Base-by-base conservation (phyloP, 2,113 vertebrate genomes). In the Chitala chitala region DNA sequence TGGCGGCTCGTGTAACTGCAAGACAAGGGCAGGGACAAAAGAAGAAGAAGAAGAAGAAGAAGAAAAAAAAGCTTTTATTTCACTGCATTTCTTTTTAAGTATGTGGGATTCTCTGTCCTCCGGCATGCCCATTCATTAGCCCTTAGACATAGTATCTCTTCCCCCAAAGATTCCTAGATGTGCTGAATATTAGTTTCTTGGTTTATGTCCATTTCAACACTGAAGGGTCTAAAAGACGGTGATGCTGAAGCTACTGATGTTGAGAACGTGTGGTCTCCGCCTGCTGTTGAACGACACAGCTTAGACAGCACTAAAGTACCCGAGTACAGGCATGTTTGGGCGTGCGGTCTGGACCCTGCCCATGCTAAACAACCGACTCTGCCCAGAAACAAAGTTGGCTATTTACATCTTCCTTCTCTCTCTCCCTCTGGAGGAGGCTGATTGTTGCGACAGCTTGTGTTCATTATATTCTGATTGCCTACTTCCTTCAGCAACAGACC, bases 1-100 rank as follows among this genome's bases (percentile, higher is more conserved):
- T 92, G 92, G 92, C 91, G 89, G 91, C 90, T 91, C 89, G 91
- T 89, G 85, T 89, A 92, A 91, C 92, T 92, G 92, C 82, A 93
- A 93, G 86, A 93, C 88, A 93, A 92, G 85, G 89, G 86, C 72
- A 85, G 83, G 71, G 58, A 87, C 2, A 15, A 29, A 20, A 17
- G 81, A 86, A 84, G 85, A 84, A 77, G 84, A 73, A 85, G 69
- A 71, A 36, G 85, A 73, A 86, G 71, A 53, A 24, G 63, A 64
- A 40, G 55, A 84, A 58, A 55, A 58, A 44, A 29, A 44, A 26
- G 24, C 55, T 31, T 26, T 53, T 29, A 9, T 36, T 55, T 40
- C 12, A 26, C 54, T 22, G 13, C 4, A 31, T 42, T 44, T 26
- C 12, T 56, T 17, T n/a, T n/a, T n/a, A n/a, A n/a, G n/a, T n/a